Evolutionary conservation across 1,140 invertebrate genomes (phyloP), one percentile per base, ranked within the genome.

Genomic region (Brachionus asplanchnoidis): DNA sequence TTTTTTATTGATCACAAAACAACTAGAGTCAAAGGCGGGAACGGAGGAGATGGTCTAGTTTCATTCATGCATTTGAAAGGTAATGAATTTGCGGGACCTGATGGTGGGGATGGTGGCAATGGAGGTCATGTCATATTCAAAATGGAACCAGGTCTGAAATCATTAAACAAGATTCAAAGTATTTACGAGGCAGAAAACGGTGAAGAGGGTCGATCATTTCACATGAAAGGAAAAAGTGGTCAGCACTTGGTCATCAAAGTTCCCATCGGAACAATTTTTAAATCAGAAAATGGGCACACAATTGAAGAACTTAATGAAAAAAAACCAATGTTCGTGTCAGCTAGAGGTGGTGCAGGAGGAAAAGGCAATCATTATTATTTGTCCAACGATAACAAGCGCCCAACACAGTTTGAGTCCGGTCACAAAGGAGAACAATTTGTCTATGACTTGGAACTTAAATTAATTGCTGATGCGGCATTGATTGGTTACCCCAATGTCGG

Each of bases 401-500:
- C 97, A 6, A 89, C 92, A 85, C 92, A 97, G 85, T 94, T 94
- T 42, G 97, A 99, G 90, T 92, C 92, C 87, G 97, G 97, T 1
- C 97, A 94, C 0, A 44, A 87, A 9, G 97, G 97, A 3, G 96
- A 99, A 91, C 90, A 90, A 6, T 87, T 91, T 5, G 87, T 42
- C 1, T 86, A 91, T 12, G 89, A 91, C 1, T 87, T 99, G 2
- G 96, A 99, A 91, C 89, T 99, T 65, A 92, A 93, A 86, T 95
- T 94, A 46, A 97, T 99, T 92, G 97, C 97, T 3, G 94, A 98
- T 89, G 92, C 96, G 86, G 97, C 97, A 85, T 89, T 99, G 87
- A 93, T 98, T 87, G 97, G 97, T 1, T 94, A 97, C 90, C 97
- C 97, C 40, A 98, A 99, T 92, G 96, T 95, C 75, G 97, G 97